Conservation (phyloP, 2,888 invertebrate genomes). For the Leptopilina myrica region DNA sequence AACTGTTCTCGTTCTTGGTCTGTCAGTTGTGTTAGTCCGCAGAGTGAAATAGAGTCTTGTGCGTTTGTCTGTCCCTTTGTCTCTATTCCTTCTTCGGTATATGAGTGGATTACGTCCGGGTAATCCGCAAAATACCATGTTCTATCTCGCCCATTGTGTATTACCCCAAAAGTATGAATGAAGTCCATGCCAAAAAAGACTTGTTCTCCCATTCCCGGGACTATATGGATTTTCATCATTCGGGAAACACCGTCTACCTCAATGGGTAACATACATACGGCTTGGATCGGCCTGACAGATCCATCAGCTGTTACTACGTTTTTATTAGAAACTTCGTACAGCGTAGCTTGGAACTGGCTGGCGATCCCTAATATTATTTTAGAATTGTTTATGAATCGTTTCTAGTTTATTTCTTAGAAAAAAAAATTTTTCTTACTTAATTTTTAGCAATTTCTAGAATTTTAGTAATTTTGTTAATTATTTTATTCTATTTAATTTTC, state of each 20-base stretch:
- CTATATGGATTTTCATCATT: not conserved
- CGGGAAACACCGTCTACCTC: not conserved
- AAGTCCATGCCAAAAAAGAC: not conserved
- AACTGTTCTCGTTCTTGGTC: not conserved
- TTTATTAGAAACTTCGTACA: not conserved
- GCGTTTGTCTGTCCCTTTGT: too few species aligned
- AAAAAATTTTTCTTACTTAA: too few species aligned
- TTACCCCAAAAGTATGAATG: not conserved
- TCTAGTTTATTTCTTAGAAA: too few species aligned
- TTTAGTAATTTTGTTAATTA: too few species aligned
- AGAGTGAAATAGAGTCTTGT: not conserved
- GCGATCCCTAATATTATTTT: not conserved
- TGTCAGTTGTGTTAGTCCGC: not conserved
- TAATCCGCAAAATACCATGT: not conserved
- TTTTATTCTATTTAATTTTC: too few species aligned
- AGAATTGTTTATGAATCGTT: too few species aligned
- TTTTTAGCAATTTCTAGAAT: too few species aligned
- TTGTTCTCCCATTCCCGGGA: not conserved
- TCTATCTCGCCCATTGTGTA: not conserved
- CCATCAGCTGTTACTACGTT: not conserved
- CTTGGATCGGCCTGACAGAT: not conserved
- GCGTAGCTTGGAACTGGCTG: not conserved
- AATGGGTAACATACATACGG: not conserved
- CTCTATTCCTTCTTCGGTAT: not conserved
- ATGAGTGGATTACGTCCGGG: not conserved